Percentiles rank a stretch among this genome's conserved stretches.
phyloP scores from a whole-genome alignment of 2,797 vertebrate species.

The Botia almorhae region DNA sequence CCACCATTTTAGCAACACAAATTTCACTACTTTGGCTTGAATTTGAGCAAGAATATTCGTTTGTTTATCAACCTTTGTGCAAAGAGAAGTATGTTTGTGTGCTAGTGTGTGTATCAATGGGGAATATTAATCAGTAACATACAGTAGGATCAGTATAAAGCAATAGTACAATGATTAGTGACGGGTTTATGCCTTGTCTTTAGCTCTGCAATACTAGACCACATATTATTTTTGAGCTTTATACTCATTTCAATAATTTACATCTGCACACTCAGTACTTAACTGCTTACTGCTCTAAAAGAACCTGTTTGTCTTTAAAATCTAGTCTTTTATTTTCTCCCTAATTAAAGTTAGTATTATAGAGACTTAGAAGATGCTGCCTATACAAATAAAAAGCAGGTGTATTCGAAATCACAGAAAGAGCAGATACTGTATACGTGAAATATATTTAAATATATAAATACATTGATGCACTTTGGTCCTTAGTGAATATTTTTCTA shows the following conservation, averaged over 20 bases:
- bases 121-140: conserved; percentile 50
- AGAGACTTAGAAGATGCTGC: not conserved
- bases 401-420: not conserved
- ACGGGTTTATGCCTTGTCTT: conserved; percentile 13
- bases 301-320: not conserved
- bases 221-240: conserved; percentile 22
- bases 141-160: conserved; percentile 57
- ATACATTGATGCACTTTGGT: conserved; percentile 20
- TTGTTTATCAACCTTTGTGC: conserved; percentile 50
- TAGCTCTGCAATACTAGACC: conserved; percentile 46
- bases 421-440: not conserved
- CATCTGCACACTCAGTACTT: conserved; percentile 4
- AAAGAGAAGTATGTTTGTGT: conserved; percentile 50
- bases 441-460: not conserved
- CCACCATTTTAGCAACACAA: conserved; percentile 7
- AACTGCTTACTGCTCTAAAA: not conserved
- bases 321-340: not conserved
- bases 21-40: not conserved
- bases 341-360: not conserved
- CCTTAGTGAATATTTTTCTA: conserved; percentile 30
- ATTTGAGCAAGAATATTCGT: conserved; percentile 45
- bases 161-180: conserved; percentile 55
- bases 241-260: conserved; percentile 23
- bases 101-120: conserved; percentile 14
- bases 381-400: not conserved